Conservation (phyloP, 1,140 invertebrate genomes). For the Physella acuta region DNA sequence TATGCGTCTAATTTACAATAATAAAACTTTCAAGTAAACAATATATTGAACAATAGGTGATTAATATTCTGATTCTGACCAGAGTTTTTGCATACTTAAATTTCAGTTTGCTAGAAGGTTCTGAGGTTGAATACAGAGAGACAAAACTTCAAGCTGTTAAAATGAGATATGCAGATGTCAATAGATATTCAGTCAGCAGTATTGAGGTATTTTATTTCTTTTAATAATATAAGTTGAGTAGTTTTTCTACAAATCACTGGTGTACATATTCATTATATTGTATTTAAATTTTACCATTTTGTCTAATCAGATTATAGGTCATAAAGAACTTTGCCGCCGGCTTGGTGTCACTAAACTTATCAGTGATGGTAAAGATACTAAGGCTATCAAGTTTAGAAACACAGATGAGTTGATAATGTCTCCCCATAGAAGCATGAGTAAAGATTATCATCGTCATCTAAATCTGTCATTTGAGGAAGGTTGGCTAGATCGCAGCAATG, state of each 20-base stretch:
- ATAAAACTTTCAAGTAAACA: too few species aligned
- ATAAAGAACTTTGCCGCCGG: conserved; percentile 44
- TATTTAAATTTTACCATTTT: not conserved
- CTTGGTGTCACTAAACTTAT: conserved; percentile 48
- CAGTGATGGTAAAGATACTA: conserved; percentile 38
- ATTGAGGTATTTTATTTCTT: too few species aligned
- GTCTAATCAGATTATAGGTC: conserved; percentile 42
- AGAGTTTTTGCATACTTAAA: conserved; percentile 14
- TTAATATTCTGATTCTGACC: too few species aligned
- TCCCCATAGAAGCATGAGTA: conserved; percentile 41
- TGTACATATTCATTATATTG: too few species aligned
- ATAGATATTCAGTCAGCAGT: conserved; percentile 45
- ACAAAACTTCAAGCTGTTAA: conserved; percentile 54
- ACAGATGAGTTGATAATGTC: conserved; percentile 52
- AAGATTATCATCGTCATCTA: conserved; percentile 19
- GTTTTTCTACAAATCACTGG: not conserved
- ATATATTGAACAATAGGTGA: not conserved
- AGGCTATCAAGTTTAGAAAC: conserved; percentile 43
- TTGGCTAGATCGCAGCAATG: conserved; percentile 31
- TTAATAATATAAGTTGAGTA: too few species aligned
- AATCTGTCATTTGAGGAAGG: not conserved
- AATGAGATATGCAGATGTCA: conserved; percentile 49
- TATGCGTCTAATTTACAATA: too few species aligned
- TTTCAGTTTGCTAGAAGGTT: conserved; percentile 52
- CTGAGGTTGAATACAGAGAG: conserved; percentile 51